A percentile compares a stretch with the other conserved stretches of the same genome.
phyloP scores from a whole-genome alignment of 2,888 invertebrate species.

The Lumbricus terrestris region DNA sequence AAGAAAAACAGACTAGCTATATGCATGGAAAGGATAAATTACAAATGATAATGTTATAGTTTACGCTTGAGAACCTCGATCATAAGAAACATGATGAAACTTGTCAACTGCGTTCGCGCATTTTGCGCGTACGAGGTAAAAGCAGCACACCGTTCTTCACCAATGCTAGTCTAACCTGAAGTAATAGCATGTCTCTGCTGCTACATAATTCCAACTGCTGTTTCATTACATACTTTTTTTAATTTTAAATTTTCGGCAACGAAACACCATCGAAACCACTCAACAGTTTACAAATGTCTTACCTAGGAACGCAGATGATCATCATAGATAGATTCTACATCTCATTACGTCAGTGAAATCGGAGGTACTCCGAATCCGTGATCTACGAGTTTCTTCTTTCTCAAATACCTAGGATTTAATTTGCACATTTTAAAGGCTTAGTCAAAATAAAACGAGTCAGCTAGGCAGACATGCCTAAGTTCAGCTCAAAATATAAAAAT shows the following conservation, averaged over 20 bases:
- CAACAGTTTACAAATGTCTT: neutral
- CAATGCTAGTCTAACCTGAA: neutral
- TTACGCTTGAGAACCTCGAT: neutral
- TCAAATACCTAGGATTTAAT: too few species aligned
- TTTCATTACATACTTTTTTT: neutral
- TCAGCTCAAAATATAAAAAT: too few species aligned
- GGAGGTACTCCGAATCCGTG: too few species aligned
- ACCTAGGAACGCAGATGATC: slow-evolving; percentile 5
- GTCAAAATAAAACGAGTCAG: too few species aligned
- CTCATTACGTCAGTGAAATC: neutral
- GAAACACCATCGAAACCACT: neutral
- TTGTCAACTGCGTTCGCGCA: neutral
- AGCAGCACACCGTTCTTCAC: neutral
- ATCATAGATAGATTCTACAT: neutral
- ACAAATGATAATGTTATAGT: neutral
- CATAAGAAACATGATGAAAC: neutral
- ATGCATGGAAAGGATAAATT: neutral
- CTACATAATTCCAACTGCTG: neutral
- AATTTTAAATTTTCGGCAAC: neutral
- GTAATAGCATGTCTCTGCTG: neutral
- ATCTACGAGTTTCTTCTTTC: too few species aligned
- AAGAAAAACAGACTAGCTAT: too few species aligned
- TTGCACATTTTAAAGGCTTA: too few species aligned
- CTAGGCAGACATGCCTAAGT: too few species aligned
- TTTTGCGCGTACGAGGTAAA: neutral